phyloP scores from a whole-genome alignment of 1,140 invertebrate species.

The Coptotermes formosanus region DNA sequence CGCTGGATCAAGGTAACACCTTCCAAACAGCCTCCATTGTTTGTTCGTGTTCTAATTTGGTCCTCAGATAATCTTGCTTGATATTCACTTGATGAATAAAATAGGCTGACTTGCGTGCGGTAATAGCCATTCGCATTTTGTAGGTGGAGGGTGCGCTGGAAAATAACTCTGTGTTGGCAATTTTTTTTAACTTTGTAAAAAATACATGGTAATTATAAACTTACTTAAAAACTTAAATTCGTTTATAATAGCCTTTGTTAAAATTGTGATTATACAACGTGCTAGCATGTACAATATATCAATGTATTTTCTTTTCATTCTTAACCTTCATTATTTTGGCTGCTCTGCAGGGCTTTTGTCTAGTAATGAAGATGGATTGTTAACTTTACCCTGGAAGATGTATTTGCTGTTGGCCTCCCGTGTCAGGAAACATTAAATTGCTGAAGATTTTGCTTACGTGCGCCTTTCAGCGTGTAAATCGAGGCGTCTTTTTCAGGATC shows the following conservation, averaged over 20 bases:
- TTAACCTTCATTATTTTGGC: no score
- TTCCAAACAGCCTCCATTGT: not conserved
- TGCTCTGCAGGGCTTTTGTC: no score
- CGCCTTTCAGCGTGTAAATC: no score
- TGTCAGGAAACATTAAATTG: no score
- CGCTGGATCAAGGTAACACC: not conserved
- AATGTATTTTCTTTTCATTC: no score
- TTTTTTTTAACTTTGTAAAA: not conserved
- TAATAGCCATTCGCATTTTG: not conserved
- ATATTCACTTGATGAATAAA: not conserved
- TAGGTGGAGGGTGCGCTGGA: not conserved
- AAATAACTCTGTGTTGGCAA: not conserved
- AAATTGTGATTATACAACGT: not conserved
- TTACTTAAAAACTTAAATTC: not conserved
- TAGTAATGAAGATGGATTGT: no score
- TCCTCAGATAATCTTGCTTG: not conserved
- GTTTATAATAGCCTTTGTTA: not conserved
- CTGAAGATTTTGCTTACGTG: no score
- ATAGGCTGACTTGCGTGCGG: not conserved
- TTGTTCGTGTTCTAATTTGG: not conserved
- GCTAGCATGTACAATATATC: no score
- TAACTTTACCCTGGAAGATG: no score
- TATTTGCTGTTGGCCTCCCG: no score
- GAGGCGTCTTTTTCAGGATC: no score
- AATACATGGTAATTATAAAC: not conserved